phyloP scores from a whole-genome alignment of 2,797 vertebrate species.

The Adrianichthys oophorus region DNA sequence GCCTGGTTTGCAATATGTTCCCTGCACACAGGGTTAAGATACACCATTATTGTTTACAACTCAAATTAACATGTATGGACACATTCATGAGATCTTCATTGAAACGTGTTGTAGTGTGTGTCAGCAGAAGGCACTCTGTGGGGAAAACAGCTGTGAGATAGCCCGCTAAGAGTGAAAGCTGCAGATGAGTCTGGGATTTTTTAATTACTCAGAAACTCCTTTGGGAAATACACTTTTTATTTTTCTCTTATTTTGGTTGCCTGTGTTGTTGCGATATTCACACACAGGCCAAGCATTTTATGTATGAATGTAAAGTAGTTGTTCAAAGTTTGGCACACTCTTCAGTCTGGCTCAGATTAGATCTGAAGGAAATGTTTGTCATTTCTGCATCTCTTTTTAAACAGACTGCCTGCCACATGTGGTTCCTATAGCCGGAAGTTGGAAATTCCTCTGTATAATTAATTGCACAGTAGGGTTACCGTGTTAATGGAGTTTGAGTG shows the following conservation, averaged over 20 bases:
- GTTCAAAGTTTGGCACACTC: slow-evolving; percentile 8
- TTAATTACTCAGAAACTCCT: slow-evolving; percentile 57
- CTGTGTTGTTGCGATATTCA: slow-evolving; percentile 32
- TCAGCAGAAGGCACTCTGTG: slow-evolving; percentile 36
- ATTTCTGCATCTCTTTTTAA: background rate
- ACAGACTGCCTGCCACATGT: slow-evolving; percentile 25
- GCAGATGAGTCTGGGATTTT: slow-evolving; percentile 47
- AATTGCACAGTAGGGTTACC: slow-evolving; percentile 37
- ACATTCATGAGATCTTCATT: slow-evolving; percentile 30
- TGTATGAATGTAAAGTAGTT: slow-evolving; percentile 20
- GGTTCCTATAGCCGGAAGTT: slow-evolving; percentile 32
- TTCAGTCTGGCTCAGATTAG: slow-evolving; percentile 1
- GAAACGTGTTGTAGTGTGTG: slow-evolving; percentile 20
- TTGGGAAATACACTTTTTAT: slow-evolving; percentile 49
- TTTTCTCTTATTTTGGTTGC: slow-evolving; percentile 18
- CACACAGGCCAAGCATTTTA: slow-evolving; percentile 18
- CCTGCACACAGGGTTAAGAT: slow-evolving; percentile 4
- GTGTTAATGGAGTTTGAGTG: slow-evolving; percentile 37
- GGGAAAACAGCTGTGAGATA: slow-evolving; percentile 53
- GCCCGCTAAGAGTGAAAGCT: slow-evolving; percentile 38
- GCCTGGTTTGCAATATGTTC: slow-evolving; percentile 8
- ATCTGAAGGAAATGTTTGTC: background rate
- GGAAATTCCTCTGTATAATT: slow-evolving; percentile 17
- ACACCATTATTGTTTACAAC: slow-evolving; percentile 1
- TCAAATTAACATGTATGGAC: slow-evolving; percentile 18